Evolutionary conservation across 1,140 invertebrate species (phyloP), one percentile per base, ranked within the genome.

Genomic region (Palaemon carinicauda): DNA sequence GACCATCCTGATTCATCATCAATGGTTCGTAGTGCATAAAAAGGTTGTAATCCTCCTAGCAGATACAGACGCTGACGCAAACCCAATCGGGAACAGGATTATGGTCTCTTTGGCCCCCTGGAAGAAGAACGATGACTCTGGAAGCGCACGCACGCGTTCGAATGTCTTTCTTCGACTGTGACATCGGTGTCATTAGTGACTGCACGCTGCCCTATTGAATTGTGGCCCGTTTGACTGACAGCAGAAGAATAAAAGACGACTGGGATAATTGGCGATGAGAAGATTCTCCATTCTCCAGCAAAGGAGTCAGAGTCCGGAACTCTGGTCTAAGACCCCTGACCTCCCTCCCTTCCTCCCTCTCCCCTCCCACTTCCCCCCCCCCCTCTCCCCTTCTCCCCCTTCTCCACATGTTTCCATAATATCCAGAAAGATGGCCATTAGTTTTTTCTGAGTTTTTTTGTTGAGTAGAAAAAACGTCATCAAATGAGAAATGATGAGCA

Each of bases 161-260:
- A 50, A 52, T 65, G 41, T 54, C 73, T 33, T 31, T 84, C 29
- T 51, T 77, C 53, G 51, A 19, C 33, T 21, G 15, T 27, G 71
- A 56, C 3, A 27, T 75, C 29, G 31, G n/a, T 84, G 82, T 77
- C 65, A 84, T 84, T 84, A 84, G 82, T 75, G 73, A 84, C 82
- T 84, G 82, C 82, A 84, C 82, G 82, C 82, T 84, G 82, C 53
- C 41, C 73, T 84, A 84, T 84, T 84, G 82, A 84, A 84, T 77
- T 84, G 77, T 84, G 73, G 41, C 82, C 82, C 82, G 82, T 84
- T 84, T 84, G 82, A 84, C 82, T 84, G 82, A 84, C 82, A 84
- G 82, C 65, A 73, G 52, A 19, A 77, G 82, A 84, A 84, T 84
- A 84, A 84, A 65, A 74, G 82, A 54, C 82, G 82, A 84, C 77